Evolutionary conservation across 2,113 vertebrate genomes (phyloP), one percentile per base, ranked within the genome.

Genomic region (Cryptotis parvus): DNA sequence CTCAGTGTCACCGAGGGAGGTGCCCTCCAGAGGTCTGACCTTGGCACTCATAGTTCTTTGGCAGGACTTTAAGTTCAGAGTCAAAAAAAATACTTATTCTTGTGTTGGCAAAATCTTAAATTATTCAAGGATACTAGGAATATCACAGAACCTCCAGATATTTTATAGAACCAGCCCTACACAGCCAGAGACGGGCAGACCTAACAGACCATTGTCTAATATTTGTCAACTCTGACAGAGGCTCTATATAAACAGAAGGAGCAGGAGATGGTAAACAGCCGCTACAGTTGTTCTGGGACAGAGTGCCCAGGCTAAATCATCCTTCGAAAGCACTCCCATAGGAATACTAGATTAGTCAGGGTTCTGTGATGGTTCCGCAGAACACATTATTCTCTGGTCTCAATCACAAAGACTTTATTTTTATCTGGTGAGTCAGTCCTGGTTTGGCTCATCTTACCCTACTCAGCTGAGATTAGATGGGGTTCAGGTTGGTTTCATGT

Each of bases 51-150:
- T 16, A 2, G 27, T 22, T 76, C 3, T 78, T 85, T 70, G 22
- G 45, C 31, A 76, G 52, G n/a, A 1, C 73, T 88, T 96, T 58
- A 35, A 68, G 29, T 65, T 88, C 35, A 41, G 49, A 58, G 70
- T 55, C 33, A 45, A 87, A 91, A 87, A 91, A 79, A n/a, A 84
- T 49, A 90, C 18, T 41, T 78, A 88, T 1, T 84, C 39, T 20
- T 61, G 43, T 37, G 73, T 88, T 31, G 45, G 37, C 37, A 93
- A 43, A 75, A 89, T 80, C 74, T 52, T 80, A 84, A 90, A 29
- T 31, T 82, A 72, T 76, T 82, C 68, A 68, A 76, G 66, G 27
- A n/a, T 78, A 20, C 43, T 45, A 82, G 22, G 26, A n/a, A 79
- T 4, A 82, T 75, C 26, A 83, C 31, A 76, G 63, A 85, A 35